phyloP scores from a whole-genome alignment of 2,113 vertebrate species.

The Periophthalmodon schlosseri region DNA sequence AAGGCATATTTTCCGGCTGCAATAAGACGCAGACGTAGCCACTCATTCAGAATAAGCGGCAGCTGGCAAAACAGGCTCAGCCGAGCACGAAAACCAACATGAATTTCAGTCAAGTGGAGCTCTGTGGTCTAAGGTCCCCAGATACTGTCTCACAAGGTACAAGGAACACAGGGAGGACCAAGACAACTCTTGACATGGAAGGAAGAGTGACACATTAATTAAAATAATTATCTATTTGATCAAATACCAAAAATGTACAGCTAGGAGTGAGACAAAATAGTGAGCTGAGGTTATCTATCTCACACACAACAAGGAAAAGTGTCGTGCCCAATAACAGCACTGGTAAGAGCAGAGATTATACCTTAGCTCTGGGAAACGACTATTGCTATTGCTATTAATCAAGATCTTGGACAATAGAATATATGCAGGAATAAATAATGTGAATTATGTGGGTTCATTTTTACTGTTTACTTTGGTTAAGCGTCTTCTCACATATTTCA shows the following conservation, averaged over 20 bases:
- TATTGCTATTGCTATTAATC: no score
- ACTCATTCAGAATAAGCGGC: slow-evolving; percentile 65
- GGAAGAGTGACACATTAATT: background rate
- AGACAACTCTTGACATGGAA: slow-evolving; percentile 32
- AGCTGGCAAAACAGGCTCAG: slow-evolving; percentile 73
- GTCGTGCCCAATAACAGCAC: no score
- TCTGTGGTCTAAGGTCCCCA: slow-evolving; percentile 55
- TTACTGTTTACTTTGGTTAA: no score
- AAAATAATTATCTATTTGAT: background rate
- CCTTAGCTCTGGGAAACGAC: no score
- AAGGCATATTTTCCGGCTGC: slow-evolving; percentile 37
- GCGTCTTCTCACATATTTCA: no score
- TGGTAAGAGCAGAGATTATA: no score
- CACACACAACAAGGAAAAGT: no score
- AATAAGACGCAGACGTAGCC: slow-evolving; percentile 43
- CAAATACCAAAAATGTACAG: no score
- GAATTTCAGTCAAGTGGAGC: slow-evolving; percentile 66
- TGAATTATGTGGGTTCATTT: no score
- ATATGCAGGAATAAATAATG: no score
- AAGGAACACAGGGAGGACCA: slow-evolving; percentile 32
- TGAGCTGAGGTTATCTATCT: background rate
- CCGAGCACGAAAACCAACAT: slow-evolving; percentile 70
- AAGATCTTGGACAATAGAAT: no score
- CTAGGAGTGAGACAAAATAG: background rate
- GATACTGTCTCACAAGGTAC: slow-evolving; percentile 38